Conservation (phyloP, 2,113 vertebrate genomes). For the Etia nguti region DNA sequence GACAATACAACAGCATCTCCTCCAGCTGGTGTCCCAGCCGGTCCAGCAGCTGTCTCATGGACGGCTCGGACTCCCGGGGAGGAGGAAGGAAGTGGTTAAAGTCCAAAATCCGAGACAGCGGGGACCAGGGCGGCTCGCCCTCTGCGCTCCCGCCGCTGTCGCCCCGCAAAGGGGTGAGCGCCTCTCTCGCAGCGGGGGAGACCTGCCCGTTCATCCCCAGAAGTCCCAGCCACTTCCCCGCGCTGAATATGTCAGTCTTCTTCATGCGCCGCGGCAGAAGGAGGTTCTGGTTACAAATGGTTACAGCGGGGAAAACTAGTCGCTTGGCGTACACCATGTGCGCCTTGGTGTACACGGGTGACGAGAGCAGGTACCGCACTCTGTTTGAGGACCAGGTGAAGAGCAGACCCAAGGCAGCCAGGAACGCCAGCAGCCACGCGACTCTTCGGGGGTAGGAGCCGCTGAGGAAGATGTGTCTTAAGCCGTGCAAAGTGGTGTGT, state of each 20-base stretch:
- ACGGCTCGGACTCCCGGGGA: conserved; percentile 72
- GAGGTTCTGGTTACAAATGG: conserved; percentile 80
- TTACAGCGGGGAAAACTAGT: conserved; percentile 79
- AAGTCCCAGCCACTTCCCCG: conserved; percentile 78
- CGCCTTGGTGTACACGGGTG: conserved; percentile 77
- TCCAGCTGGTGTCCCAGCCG: conserved; percentile 80
- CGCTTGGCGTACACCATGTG: conserved; percentile 79
- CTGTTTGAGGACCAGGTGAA: conserved; percentile 79
- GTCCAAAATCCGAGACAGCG: conserved; percentile 75
- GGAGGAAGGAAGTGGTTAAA: conserved; percentile 81
- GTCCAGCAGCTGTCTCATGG: conserved; percentile 74
- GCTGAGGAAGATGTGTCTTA: conserved; percentile 73
- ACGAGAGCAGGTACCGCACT: conserved; percentile 77
- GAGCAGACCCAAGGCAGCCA: conserved; percentile 71
- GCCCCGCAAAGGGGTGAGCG: conserved; percentile 46
- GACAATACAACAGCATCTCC: conserved; percentile 80
- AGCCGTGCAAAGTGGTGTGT: conserved; percentile 74
- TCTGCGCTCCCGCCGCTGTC: neutral
- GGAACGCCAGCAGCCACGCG: conserved; percentile 75
- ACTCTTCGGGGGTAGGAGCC: conserved; percentile 75
- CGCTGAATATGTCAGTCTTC: conserved; percentile 77
- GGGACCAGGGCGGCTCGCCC: conserved; percentile 67
- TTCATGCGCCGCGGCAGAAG: conserved; percentile 76
- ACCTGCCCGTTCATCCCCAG: conserved; percentile 74
- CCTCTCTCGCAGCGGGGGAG: conserved; percentile 64